Evolutionary conservation across 2,888 invertebrate species (phyloP).

Genomic region (Eupelmus urozonus): DNA sequence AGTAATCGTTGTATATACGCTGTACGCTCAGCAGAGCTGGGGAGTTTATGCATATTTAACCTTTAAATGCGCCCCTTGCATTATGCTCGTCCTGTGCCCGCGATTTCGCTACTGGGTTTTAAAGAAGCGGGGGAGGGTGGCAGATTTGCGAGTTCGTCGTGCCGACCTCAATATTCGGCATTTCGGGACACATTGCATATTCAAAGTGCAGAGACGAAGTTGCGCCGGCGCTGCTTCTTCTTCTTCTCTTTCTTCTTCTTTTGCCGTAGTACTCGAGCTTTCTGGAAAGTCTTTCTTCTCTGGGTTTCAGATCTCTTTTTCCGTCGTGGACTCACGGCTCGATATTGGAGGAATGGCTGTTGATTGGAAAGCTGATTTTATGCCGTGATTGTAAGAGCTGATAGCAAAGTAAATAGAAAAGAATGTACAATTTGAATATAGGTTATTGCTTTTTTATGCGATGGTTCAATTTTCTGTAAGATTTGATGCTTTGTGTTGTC

Average conservation of each 20-base stretch:
- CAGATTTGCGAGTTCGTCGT: conserved; percentile 10
- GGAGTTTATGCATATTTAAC: not conserved
- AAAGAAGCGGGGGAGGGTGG: not conserved
- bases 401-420: not conserved
- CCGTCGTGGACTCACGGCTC: not conserved
- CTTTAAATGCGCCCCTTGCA: not conserved
- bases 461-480: no score
- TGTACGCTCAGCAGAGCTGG: not conserved
- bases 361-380: conserved; percentile 36
- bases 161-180: conserved; percentile 39
- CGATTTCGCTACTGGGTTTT: conserved; percentile 8
- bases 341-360: conserved; percentile 8
- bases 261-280: not conserved
- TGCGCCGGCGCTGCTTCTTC: not conserved
- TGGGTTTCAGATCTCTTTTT: no score
- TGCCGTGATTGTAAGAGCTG: not conserved
- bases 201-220: conserved; percentile 15
- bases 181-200: conserved; percentile 35
- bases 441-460: not conserved
- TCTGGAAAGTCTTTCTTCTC: no score
- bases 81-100: conserved; percentile 5
- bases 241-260: not conserved
- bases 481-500: no score
- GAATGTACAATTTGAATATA: no score
- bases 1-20: not conserved